These are phyloP conservation scores for Heliconius aoede DNA, from an alignment of 2,888 invertebrate genomes.

Conservation along the genomic window DNA sequence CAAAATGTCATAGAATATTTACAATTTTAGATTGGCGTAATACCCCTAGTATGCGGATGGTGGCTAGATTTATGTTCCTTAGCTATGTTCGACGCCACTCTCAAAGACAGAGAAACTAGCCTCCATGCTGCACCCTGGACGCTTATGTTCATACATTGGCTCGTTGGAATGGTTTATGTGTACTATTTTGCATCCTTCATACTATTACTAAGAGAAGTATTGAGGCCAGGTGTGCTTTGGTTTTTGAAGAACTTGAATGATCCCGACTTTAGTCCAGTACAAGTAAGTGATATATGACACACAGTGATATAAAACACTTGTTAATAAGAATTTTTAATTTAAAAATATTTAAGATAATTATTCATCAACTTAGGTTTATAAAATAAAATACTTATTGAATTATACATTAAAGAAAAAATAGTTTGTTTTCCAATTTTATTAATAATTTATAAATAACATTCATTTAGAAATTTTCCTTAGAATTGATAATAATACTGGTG, in stretches of 20 bases:
- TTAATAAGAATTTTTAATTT: no score
- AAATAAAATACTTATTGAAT: no score
- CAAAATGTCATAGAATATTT: not conserved
- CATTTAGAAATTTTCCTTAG: not conserved
- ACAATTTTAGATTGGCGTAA: constrained; percentile 90
- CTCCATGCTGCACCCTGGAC: constrained; percentile 97
- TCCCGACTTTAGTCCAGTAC: constrained; percentile 99
- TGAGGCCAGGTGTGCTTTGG: constrained; percentile 99
- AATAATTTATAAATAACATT: not conserved
- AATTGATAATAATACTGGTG: not conserved
- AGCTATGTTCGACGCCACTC: constrained; percentile 94
- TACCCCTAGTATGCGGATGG: constrained; percentile 99
- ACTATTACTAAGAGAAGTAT: constrained; percentile 94
- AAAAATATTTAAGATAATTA: no score
- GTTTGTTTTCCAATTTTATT: no score
- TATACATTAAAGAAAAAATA: no score
- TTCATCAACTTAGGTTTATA: no score
- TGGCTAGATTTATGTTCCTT: constrained; percentile 99
- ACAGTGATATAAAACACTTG: no score
- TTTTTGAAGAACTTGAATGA: constrained; percentile 99
- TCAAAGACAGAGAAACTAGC: constrained; percentile 93
- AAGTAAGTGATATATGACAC: constrained; percentile 82
- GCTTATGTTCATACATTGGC: constrained; percentile 99
- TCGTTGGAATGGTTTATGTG: constrained; percentile 99
- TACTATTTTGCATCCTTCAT: constrained; percentile 99